These are phyloP conservation scores for Bellardia bayeri DNA, from an alignment of 2,888 invertebrate genomes.

Conservation along the genomic window DNA sequence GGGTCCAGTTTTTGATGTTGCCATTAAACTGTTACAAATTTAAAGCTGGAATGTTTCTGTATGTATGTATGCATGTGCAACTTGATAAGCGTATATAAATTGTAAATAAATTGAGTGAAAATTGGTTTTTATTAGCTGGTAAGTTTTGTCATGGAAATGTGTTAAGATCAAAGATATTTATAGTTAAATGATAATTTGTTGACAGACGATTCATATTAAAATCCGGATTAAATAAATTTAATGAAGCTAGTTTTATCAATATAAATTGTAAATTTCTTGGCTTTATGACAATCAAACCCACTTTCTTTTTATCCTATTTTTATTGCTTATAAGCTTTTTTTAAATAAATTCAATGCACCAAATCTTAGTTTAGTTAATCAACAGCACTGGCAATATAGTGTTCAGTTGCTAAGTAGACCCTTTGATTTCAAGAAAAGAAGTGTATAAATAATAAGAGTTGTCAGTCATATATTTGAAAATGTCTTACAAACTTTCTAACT, in stretches of 20 bases:
- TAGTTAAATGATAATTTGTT: neutral
- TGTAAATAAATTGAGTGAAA: conserved; percentile 70
- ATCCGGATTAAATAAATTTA: neutral
- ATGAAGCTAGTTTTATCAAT: neutral
- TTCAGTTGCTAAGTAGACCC: too few species aligned
- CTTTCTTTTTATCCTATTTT: too few species aligned
- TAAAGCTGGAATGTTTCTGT: conserved; percentile 48
- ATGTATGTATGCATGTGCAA: neutral
- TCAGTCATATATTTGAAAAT: too few species aligned
- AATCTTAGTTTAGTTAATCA: too few species aligned
- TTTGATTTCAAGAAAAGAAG: too few species aligned
- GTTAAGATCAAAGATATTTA: conserved; percentile 18
- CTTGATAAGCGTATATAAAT: conserved; percentile 70
- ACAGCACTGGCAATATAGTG: too few species aligned
- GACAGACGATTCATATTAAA: neutral
- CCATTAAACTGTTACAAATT: conserved; percentile 61
- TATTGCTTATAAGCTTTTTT: too few species aligned
- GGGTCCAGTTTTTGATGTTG: conserved; percentile 26
- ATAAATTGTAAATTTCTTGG: neutral
- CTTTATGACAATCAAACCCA: neutral
- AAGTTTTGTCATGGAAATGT: neutral
- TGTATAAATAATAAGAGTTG: too few species aligned
- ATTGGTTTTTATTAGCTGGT: conserved; percentile 61
- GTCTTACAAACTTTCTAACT: too few species aligned
- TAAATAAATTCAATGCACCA: too few species aligned